Evolutionary conservation across 2,113 vertebrate genomes (phyloP).

Genomic region (Eonycteris spelaea): DNA sequence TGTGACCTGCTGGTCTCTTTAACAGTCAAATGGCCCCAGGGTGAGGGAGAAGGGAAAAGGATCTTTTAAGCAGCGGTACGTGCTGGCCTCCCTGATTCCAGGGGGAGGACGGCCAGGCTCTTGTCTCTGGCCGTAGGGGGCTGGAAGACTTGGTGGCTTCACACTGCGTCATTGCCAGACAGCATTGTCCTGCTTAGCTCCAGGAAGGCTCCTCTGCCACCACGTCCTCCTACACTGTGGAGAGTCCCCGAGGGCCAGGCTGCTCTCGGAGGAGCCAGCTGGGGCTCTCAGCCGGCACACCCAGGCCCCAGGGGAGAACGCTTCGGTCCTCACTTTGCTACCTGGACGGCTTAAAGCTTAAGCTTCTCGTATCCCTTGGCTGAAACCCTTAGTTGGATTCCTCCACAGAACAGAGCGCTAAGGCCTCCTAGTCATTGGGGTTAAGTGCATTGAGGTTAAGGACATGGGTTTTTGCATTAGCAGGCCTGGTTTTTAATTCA

Average conservation of each 20-base stretch:
- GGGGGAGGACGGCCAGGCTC: not conserved
- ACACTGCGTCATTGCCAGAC: accelerated
- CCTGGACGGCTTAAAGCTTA: not conserved
- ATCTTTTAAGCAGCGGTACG: accelerated
- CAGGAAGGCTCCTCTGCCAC: not conserved
- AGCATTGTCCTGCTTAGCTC: not conserved
- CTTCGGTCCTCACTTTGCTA: not conserved
- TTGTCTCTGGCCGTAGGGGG: not conserved
- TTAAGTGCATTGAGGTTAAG: not conserved
- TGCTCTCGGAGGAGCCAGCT: not conserved
- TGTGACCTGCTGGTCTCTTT: not conserved
- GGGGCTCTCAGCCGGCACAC: not conserved
- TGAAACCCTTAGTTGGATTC: not conserved
- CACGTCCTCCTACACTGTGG: not conserved
- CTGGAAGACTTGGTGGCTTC: not conserved
- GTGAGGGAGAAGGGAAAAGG: not conserved
- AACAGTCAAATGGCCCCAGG: not conserved
- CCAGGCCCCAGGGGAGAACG: not conserved
- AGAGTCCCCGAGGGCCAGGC: not conserved
- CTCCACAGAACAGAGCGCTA: accelerated
- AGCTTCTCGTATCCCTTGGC: not conserved
- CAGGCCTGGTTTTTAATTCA: not conserved
- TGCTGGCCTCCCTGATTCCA: not conserved
- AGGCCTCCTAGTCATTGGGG: not conserved
- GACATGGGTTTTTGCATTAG: not conserved